A percentile compares a stretch with the other conserved stretches of the same genome.
These are phyloP conservation scores for Tetanocera ferruginea DNA, from an alignment of 2,888 invertebrate species.

Conservation along the genomic window DNA sequence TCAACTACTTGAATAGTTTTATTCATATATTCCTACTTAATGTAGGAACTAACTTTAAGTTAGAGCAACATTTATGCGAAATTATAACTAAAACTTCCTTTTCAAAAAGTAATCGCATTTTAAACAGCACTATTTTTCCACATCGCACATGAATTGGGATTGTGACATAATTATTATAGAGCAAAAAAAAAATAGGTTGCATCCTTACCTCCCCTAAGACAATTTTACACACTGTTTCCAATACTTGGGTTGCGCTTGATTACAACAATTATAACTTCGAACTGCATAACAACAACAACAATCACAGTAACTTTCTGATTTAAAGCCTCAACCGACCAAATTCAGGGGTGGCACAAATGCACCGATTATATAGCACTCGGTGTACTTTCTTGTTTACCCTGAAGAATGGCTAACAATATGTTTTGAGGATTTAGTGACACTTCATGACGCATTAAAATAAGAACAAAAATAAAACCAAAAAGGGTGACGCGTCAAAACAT, in stretches of 20 bases:
- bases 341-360: not conserved
- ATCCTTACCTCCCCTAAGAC: not conserved
- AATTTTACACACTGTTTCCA: not conserved
- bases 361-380: constrained; percentile 23
- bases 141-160: too few relatives aligned
- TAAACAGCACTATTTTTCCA: not conserved
- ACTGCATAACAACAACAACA: constrained; percentile 18
- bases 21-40: too few relatives aligned
- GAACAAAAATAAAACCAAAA: not conserved
- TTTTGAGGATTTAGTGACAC: constrained; percentile 66
- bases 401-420: constrained; percentile 18
- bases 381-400: not conserved
- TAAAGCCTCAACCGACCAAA: not conserved
- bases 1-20: too few relatives aligned
- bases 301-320: constrained; percentile 20
- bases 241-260: constrained; percentile 7
- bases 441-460: constrained; percentile 60
- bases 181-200: too few relatives aligned
- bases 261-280: not conserved
- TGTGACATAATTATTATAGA: not conserved
- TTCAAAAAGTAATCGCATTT: not conserved
- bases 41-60: too few relatives aligned
- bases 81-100: not conserved
- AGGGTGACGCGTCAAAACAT: constrained; percentile 16
- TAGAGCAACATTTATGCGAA: too few relatives aligned